phyloP scores from a whole-genome alignment of 2,797 vertebrate genomes.

The Peromyscus eremicus region DNA sequence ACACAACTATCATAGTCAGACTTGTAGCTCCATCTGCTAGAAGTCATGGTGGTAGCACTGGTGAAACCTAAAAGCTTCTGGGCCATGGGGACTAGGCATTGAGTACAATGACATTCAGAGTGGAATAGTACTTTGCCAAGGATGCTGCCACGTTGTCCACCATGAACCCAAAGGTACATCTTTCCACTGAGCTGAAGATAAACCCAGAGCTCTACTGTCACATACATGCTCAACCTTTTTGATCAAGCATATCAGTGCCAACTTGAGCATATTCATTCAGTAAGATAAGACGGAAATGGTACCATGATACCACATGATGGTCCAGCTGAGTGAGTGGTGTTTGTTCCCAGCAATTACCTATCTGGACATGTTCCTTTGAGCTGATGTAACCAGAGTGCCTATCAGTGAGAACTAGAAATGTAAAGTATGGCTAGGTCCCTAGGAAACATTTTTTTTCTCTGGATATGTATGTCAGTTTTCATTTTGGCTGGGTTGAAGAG shows the following conservation, averaged over 20 bases:
- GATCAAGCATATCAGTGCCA: conserved; percentile 7
- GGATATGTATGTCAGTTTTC: fast-evolving
- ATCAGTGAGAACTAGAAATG: fast-evolving
- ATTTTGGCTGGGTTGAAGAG: not conserved
- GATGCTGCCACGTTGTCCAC: not conserved
- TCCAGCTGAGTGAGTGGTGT: not conserved
- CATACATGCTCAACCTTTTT: not conserved
- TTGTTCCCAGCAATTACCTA: not conserved
- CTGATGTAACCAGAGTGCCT: fast-evolving
- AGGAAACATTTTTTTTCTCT: not conserved
- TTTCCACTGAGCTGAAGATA: not conserved
- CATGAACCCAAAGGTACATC: not conserved
- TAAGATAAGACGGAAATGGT: not conserved
- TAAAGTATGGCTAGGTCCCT: fast-evolving
- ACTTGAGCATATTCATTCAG: not conserved
- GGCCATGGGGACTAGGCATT: too few relatives aligned
- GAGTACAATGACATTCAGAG: fast-evolving
- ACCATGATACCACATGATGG: not conserved
- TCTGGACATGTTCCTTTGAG: not conserved
- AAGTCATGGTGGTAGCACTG: not conserved
- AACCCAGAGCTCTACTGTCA: not conserved
- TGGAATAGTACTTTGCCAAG: not conserved
- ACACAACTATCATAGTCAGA: not conserved
- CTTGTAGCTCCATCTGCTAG: not conserved
- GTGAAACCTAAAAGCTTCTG: not conserved